Evolutionary conservation across 2,888 invertebrate genomes (phyloP), one percentile per base, ranked within the genome.

Genomic region (Smittia sp.): DNA sequence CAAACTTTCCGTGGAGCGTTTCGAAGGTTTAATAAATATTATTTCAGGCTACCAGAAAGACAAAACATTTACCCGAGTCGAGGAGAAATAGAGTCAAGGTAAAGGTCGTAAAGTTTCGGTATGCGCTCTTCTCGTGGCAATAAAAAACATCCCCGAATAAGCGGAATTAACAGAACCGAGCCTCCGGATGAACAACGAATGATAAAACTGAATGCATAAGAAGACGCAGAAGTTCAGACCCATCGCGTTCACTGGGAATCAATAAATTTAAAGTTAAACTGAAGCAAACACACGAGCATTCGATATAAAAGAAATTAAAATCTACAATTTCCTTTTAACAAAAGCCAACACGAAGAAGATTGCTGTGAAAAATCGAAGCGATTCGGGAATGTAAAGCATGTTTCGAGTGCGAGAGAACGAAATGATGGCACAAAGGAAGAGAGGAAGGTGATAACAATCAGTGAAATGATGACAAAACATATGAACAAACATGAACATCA

Each of bases 251-350:
- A 3, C 32, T 32, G 32, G 32, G 22, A 4, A 18, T 58, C 58
- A 58, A 58, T 58, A 58, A 58, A 58, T 58, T 58, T 58, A 58
- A 58, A 58, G 58, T 58, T 22, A 46, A 58, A 58, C 58, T n/a
- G 9, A 58, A 58, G 22, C 58, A 58, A 13, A 22, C 22, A 22
- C 58, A 58, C 58, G 22, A 58, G 18, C 22, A 13, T 65, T 65
- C 32, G 15, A 54, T 27, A 69, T 22, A 67, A 67, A 67, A 41
- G 69, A 69, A 54, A 69, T 69, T 27, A 52, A 69, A 69, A 39
- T 69, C 69, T 52, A 70, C 69, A 70, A 70, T 70, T 70, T 70
- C 69, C 69, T 54, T 20, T 22, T 70, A 70, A 70, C 69, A 54
- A 20, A 58, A 58, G 58, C 58, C 2, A 58, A 18, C 11, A 25